Conservation (phyloP, 2,888 invertebrate genomes). For the Corythucha ciliata region DNA sequence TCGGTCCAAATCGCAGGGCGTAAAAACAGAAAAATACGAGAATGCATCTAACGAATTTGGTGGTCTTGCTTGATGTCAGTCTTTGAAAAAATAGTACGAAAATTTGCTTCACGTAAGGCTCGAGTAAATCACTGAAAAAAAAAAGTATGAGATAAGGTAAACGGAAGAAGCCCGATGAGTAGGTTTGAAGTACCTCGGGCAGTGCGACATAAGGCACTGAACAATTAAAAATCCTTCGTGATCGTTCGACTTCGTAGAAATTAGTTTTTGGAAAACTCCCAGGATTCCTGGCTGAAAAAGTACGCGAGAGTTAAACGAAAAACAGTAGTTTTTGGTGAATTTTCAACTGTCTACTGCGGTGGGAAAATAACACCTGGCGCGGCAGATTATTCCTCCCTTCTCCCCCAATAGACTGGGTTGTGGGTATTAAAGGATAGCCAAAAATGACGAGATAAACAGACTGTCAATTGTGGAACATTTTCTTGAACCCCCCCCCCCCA, state of each 20-base stretch:
- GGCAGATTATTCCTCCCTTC: too few species aligned
- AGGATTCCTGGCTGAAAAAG: constrained; percentile 61
- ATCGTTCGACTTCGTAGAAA: constrained; percentile 89
- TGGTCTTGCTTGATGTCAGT: constrained; percentile 84
- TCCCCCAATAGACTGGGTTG: too few species aligned
- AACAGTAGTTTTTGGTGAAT: too few species aligned
- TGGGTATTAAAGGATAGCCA: too few species aligned
- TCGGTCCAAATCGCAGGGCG: constrained; percentile 68
- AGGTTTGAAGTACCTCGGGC: constrained; percentile 56
- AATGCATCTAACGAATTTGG: constrained; percentile 83
- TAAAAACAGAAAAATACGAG: constrained; percentile 86
- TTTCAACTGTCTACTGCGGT: too few species aligned
- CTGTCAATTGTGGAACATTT: too few species aligned
- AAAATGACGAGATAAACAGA: too few species aligned
- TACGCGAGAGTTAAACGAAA: constrained; percentile 10
- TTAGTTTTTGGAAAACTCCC: constrained; percentile 93
- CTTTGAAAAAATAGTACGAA: constrained; percentile 89
- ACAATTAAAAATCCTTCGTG: constrained; percentile 92
- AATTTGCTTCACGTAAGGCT: constrained; percentile 72
- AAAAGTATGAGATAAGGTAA: too few species aligned
- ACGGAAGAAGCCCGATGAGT: too few species aligned
- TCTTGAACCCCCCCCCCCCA: too few species aligned
- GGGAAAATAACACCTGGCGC: too few species aligned
- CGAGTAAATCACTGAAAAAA: constrained; percentile 56
- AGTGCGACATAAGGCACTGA: constrained; percentile 71